Evolutionary conservation across 2,888 invertebrate genomes (phyloP).

Genomic region (Strigamia transsilvanica): DNA sequence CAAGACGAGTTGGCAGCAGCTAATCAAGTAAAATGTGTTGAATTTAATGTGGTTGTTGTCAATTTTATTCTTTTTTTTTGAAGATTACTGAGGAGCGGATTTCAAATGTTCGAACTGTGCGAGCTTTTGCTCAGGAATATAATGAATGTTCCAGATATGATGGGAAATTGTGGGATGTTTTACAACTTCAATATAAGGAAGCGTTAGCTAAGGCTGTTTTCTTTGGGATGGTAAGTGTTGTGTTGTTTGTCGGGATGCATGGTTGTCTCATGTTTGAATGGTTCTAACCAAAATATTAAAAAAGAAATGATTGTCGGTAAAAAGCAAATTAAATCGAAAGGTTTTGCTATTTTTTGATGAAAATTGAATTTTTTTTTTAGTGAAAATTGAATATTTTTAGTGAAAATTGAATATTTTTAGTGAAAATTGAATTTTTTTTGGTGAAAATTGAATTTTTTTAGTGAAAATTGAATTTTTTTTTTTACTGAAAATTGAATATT

Average conservation of each 20-base stretch:
- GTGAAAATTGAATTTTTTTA: too few relatives aligned
- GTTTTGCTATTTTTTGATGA: too few relatives aligned
- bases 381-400: too few relatives aligned
- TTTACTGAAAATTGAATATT: too few relatives aligned
- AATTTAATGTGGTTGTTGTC: neutral
- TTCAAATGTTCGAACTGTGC: slow-evolving; percentile 90
- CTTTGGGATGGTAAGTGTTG: slow-evolving; percentile 79
- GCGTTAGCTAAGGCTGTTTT: slow-evolving; percentile 86
- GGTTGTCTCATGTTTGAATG: too few relatives aligned
- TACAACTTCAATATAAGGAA: slow-evolving; percentile 84
- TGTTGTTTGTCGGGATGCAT: neutral
- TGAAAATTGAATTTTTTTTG: too few relatives aligned
- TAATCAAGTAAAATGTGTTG: slow-evolving; percentile 68
- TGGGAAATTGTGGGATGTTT: slow-evolving; percentile 74
- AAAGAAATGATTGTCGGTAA: too few relatives aligned
- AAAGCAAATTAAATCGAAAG: neutral
- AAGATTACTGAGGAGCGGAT: slow-evolving; percentile 85
- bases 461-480: too few relatives aligned
- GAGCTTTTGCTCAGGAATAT: slow-evolving; percentile 87
- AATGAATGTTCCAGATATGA: slow-evolving; percentile 77
- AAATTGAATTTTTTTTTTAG: too few relatives aligned
- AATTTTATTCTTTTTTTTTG: slow-evolving; percentile 36
- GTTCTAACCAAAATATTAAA: too few relatives aligned
- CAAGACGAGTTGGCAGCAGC: slow-evolving; percentile 70
- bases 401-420: too few relatives aligned